Conservation (phyloP, 2,113 vertebrate genomes). For the Agapornis roseicollis region DNA sequence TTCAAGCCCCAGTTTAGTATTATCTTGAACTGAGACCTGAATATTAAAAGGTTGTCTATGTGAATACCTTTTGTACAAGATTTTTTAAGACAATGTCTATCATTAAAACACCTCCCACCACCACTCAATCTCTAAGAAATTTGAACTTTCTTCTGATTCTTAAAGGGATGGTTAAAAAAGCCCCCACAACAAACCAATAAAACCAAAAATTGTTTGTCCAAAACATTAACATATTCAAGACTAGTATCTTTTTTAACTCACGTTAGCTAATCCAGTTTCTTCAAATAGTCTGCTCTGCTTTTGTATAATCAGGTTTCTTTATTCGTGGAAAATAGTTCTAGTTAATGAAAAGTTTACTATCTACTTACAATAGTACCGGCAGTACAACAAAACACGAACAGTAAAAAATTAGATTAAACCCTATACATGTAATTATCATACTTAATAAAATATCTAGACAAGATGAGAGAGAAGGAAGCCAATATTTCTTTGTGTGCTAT, state of each 20-base stretch:
- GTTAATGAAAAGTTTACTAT: neutral
- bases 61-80: neutral
- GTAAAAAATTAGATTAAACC: neutral
- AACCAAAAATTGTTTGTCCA: neutral
- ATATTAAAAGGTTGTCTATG: neutral
- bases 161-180: neutral
- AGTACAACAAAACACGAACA: neutral
- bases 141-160: neutral
- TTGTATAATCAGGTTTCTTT: neutral
- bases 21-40: neutral
- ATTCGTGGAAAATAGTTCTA: neutral
- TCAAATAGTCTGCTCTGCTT: neutral
- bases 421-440: neutral
- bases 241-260: neutral
- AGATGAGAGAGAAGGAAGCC: neutral
- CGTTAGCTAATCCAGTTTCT: neutral
- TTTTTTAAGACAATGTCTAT: neutral
- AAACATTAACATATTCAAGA: neutral
- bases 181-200: neutral
- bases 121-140: neutral
- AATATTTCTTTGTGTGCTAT: neutral
- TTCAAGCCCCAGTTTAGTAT: neutral
- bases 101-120: neutral
- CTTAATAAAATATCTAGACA: neutral
- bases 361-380: neutral